phyloP scores from a whole-genome alignment of 2,888 invertebrate species.

The Apodemia zela region DNA sequence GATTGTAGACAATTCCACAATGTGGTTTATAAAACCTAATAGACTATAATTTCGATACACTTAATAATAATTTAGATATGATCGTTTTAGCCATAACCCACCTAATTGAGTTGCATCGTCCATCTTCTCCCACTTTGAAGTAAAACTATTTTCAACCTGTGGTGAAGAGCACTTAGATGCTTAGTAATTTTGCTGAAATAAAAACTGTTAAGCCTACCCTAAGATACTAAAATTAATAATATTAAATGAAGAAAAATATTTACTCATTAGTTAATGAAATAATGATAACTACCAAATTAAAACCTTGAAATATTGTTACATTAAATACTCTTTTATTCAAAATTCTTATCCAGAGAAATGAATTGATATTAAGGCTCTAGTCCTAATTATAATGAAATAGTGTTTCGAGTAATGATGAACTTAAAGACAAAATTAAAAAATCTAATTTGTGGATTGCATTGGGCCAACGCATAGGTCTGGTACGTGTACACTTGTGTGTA shows the following conservation, averaged over 20 bases:
- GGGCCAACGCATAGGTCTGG: background rate
- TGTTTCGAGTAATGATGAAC: too few relatives aligned
- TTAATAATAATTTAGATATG: constrained; percentile 16
- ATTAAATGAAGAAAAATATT: constrained; percentile 1
- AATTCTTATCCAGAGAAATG: too few relatives aligned
- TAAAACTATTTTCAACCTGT: constrained; percentile 76
- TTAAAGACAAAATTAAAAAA: background rate
- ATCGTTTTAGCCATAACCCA: constrained; percentile 76
- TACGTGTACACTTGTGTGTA: background rate
- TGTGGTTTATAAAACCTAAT: background rate
- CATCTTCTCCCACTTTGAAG: constrained; percentile 91
- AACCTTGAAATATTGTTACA: background rate
- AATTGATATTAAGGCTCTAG: background rate
- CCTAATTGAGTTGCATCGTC: constrained; percentile 92
- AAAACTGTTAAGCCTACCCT: constrained; percentile 65
- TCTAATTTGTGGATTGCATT: background rate
- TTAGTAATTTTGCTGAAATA: constrained; percentile 74
- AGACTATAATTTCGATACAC: background rate
- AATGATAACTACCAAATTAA: background rate
- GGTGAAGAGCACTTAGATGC: constrained; percentile 60
- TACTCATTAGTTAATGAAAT: background rate
- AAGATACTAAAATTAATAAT: constrained; percentile 28
- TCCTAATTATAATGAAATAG: background rate
- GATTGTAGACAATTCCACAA: background rate
- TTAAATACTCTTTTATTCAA: background rate